Evolutionary conservation across 2,888 invertebrate species (phyloP).

Genomic region (Pseudanteris insignis): DNA sequence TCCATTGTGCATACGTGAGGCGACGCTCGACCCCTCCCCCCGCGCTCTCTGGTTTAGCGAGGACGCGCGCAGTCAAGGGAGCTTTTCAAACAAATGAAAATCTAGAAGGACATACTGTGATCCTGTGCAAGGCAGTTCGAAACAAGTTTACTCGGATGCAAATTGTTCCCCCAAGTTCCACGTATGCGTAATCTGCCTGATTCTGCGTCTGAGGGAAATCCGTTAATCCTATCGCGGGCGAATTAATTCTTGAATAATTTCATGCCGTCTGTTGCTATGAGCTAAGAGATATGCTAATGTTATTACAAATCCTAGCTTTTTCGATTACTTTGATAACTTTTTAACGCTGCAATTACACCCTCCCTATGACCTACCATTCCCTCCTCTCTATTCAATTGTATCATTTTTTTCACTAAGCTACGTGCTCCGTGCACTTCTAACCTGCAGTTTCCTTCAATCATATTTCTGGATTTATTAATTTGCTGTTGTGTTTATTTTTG

Average conservation of each 20-base stretch:
- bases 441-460: no score
- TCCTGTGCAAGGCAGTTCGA: slow-evolving; percentile 45
- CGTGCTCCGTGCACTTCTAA: no score
- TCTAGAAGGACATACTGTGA: slow-evolving; percentile 41
- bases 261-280: slow-evolving; percentile 39
- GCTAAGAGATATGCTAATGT: slow-evolving; percentile 43
- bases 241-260: slow-evolving; percentile 45
- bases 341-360: not conserved
- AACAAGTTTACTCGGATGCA: slow-evolving; percentile 45
- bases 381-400: no score
- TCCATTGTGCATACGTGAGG: slow-evolving; percentile 19
- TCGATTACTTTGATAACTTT: slow-evolving; percentile 33
- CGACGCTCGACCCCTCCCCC: no score
- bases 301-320: slow-evolving; percentile 16
- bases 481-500: no score
- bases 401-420: no score
- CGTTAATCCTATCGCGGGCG: slow-evolving; percentile 43
- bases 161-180: slow-evolving; percentile 42
- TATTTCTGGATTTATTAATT: no score
- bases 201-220: slow-evolving; percentile 44
- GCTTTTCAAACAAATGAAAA: slow-evolving; percentile 44
- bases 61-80: slow-evolving; percentile 31
- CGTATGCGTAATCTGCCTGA: slow-evolving; percentile 44
- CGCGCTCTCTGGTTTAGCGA: no score
- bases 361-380: no score